Evolutionary conservation across 2,888 invertebrate species (phyloP), one percentile per base, ranked within the genome.

Genomic region (Dicycla oo): DNA sequence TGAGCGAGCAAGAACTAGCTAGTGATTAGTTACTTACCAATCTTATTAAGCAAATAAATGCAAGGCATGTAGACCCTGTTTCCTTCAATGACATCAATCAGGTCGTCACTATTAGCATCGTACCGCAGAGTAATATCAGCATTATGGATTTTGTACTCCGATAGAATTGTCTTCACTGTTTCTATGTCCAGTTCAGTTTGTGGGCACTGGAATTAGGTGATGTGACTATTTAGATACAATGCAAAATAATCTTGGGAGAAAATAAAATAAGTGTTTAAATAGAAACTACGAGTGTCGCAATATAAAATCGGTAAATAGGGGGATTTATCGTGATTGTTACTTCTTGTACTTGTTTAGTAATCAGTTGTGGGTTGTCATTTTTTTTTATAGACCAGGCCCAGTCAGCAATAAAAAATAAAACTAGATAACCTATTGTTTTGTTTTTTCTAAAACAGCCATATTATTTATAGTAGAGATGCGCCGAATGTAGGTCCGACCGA

Each of bases 71-170:
- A 99, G 86, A 99, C 98, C 76, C 99, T 97, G 95, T 99, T 99
- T 70, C 99, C 99, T 95, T 99, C 99, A 82, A 99, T 98, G 11
- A 99, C 98, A 94, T 99, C 99, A 88, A 99, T 99, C 57, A 99
- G 96, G 94, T 99, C 99, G 91, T 99, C 99, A 86, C 99, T 98
- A 1, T 99, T 99, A 0, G 99, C 99, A 93, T 99, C 99, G 88
- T 98, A 98, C 80, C 98, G 97, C 58, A 99, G 96, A 0, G 99
- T 99, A 71, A 99, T 98, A 92, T 99, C 99, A 20, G 99, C 99
- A 93, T 99, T 99, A 93, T 99, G 99, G 75, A 99, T 99, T 95
- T 98, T 98, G 93, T 99, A 99, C 93, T 99, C 99, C 0, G 99
- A 98, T 47, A 99, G 96, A 88, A 99, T 99, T 0, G 98, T 98